Evolutionary conservation across 2,888 invertebrate genomes (phyloP), one percentile per base, ranked within the genome.

Genomic region (Yponomeuta plumbellus): DNA sequence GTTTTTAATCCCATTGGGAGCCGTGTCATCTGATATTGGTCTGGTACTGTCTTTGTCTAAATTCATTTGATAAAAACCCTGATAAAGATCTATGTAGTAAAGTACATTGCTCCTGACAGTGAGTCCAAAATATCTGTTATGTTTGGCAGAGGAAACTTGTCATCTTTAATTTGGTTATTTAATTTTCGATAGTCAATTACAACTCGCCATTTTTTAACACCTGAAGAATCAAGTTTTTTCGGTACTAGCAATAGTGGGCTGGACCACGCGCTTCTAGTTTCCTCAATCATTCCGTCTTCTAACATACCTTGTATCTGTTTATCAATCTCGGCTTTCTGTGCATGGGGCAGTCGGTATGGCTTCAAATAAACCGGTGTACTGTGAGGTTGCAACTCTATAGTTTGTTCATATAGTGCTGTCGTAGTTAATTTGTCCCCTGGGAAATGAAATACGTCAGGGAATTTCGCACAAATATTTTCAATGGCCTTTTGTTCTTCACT

Each of bases 1-100:
- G 64, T 68, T 67, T 70, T 71, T 20, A 71, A 63, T 4, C 71
- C 69, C 69, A 70, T 70, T 11, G 71, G 70, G 62, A 70, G 57
- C 59, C 69, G 57, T 20, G 66, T 69, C 68, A 71, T 69, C 62
- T 71, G 71, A 56, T 70, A 72, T 22, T 69, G 70, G 10, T 64
- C 52, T 11, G 67, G 67, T 65, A 61, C 68, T 61, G 17, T 68
- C 66, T 21, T 22, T 21, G 40, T 66, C n/a, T 34, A 66, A 22
- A 34, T 44, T 66, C 4, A 61, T 26, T 44, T 66, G 61, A 20
- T 61, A 66, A 44, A 57, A 66, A 8, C 61, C 40, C 40, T 66
- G 59, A 11, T 66, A 22, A 11, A 66, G 21, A 61, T 66, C 66
- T 22, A 59, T 21, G 17, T n/a, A 10, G 22, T 13, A 40, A 61